A percentile compares a stretch with the other conserved stretches of the same genome.
These are phyloP conservation scores for Horisme vitalbata DNA, from an alignment of 2,888 invertebrate genomes.

Conservation along the genomic window DNA sequence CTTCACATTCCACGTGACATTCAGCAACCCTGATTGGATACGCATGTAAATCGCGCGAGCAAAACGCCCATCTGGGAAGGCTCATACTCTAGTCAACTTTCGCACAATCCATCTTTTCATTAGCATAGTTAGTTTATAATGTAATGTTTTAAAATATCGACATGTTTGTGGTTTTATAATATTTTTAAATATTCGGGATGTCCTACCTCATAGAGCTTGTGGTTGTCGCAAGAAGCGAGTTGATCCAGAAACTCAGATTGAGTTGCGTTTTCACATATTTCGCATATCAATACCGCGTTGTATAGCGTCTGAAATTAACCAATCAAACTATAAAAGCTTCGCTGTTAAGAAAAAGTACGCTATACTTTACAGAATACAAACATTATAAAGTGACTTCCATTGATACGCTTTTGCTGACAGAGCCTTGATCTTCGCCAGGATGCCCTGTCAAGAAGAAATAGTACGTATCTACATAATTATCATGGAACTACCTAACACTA, in stretches of 20 bases:
- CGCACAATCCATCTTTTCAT: too few relatives aligned
- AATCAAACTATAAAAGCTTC: background rate
- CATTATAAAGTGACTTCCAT: conserved; percentile 88
- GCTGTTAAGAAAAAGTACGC: too few relatives aligned
- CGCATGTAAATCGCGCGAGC: too few relatives aligned
- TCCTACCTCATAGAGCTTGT: conserved; percentile 78
- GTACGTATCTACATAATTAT: background rate
- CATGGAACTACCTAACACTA: background rate
- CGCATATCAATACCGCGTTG: conserved; percentile 86
- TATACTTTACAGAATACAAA: conserved; percentile 54
- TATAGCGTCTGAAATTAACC: conserved; percentile 83
- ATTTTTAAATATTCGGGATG: too few relatives aligned
- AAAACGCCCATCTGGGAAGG: too few relatives aligned
- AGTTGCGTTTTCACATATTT: conserved; percentile 82
- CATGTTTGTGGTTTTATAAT: too few relatives aligned
- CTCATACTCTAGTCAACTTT: too few relatives aligned
- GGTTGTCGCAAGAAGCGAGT: conserved; percentile 72
- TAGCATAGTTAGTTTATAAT: too few relatives aligned
- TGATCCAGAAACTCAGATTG: conserved; percentile 76
- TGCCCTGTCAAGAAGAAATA: conserved; percentile 68
- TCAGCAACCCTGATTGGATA: too few relatives aligned
- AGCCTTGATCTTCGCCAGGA: conserved; percentile 85
- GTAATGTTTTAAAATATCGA: too few relatives aligned
- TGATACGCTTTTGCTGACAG: conserved; percentile 84
- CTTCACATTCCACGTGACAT: too few relatives aligned